Evolutionary conservation across 2,797 vertebrate species (phyloP).

Genomic region (Channallabes apus): DNA sequence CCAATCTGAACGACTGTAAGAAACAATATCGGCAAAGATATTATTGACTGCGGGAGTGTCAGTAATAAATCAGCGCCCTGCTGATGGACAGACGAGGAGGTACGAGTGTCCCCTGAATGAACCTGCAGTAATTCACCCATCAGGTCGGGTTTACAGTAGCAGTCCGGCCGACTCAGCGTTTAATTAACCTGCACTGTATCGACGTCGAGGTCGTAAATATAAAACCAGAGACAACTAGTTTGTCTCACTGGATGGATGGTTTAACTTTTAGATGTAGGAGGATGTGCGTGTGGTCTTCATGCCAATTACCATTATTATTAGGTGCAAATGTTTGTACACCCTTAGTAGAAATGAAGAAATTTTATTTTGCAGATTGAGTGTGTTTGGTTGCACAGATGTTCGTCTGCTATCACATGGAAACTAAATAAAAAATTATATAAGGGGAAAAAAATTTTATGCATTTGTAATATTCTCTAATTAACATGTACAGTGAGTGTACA

Average conservation of each 20-base stretch:
- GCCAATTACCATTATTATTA: neutral
- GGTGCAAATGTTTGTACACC: neutral
- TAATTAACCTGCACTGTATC: conserved; percentile 61
- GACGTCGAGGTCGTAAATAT: conserved; percentile 66
- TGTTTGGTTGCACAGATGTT: neutral
- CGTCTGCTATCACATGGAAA: too few relatives aligned
- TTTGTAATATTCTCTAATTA: too few relatives aligned
- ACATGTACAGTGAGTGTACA: too few relatives aligned
- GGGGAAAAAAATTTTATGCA: too few relatives aligned
- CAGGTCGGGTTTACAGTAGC: conserved; percentile 61
- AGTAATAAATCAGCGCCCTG: conserved; percentile 49
- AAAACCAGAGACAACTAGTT: conserved; percentile 24
- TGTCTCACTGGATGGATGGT: conserved; percentile 38
- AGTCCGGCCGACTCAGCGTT: conserved; percentile 58
- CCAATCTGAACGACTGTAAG: conserved; percentile 13
- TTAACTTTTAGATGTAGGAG: conserved; percentile 46
- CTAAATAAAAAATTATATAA: too few relatives aligned
- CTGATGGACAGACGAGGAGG: conserved; percentile 20
- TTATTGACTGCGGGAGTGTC: conserved; percentile 3
- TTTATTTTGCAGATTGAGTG: neutral
- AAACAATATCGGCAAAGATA: neutral
- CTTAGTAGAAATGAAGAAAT: neutral
- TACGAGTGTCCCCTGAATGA: conserved; percentile 56
- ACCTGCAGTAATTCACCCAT: conserved; percentile 60
- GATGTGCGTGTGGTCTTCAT: conserved; percentile 41